A percentile compares a stretch with the other conserved stretches of the same genome.
phyloP scores from a whole-genome alignment of 1,140 invertebrate genomes.

The Pseudomyrmex cubaensis region DNA sequence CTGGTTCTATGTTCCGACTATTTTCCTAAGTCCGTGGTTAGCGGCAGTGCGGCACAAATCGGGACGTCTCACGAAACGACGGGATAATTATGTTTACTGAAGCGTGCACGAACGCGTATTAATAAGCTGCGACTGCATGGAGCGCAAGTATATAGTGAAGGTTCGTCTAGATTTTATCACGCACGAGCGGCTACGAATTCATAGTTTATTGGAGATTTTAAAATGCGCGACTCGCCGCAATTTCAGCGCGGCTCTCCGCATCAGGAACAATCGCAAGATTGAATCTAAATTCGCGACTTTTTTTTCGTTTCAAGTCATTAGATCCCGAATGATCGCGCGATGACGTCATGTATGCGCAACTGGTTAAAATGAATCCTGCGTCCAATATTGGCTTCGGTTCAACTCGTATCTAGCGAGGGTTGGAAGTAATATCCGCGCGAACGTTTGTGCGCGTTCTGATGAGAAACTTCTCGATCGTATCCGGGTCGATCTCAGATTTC shows the following conservation, averaged over 20 bases:
- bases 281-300: conserved; percentile 34
- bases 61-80: conserved; percentile 29
- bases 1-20: conserved; percentile 26
- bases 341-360: conserved; percentile 11
- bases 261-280: background rate
- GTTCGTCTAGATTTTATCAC: conserved; percentile 49
- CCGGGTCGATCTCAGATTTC: background rate
- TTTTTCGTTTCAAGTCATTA: conserved; percentile 10
- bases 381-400: conserved; percentile 17
- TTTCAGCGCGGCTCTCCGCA: conserved; percentile 15
- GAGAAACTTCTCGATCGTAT: conserved; percentile 14
- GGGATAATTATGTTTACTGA: conserved; percentile 53
- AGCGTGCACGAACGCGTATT: conserved; percentile 32
- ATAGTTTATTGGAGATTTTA: conserved; percentile 28
- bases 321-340: background rate
- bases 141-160: background rate
- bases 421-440: conserved; percentile 30
- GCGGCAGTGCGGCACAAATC: conserved; percentile 27
- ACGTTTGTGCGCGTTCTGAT: too few relatives aligned
- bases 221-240: background rate
- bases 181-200: conserved; percentile 41
- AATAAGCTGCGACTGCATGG: conserved; percentile 3
- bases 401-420: conserved; percentile 15
- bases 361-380: conserved; percentile 25
- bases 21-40: conserved; percentile 24